Evolutionary conservation across 2,888 invertebrate species (phyloP).

Genomic region (Papilio elwesi): DNA sequence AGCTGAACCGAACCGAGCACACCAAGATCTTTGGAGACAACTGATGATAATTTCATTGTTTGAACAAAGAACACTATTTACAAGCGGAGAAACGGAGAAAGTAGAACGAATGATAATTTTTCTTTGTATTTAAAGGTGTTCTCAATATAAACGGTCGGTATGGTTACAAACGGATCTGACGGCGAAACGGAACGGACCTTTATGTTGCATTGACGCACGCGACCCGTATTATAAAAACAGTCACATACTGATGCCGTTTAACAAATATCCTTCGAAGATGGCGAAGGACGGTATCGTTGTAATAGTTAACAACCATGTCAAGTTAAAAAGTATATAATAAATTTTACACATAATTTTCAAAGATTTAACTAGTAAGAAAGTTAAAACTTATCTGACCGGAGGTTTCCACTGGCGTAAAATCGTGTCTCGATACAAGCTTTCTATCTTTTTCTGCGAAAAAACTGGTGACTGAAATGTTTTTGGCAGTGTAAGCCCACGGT

Average conservation of each 20-base stretch:
- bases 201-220: conserved; percentile 37
- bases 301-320: neutral
- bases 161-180: conserved; percentile 41
- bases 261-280: conserved; percentile 25
- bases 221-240: conserved; percentile 33
- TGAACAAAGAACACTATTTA: conserved; percentile 63
- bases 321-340: neutral
- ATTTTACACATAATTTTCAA: too few relatives aligned
- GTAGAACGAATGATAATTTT: conserved; percentile 68
- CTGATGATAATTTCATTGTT: conserved; percentile 38
- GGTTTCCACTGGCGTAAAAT: too few relatives aligned
- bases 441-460: too few relatives aligned
- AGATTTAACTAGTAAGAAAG: neutral
- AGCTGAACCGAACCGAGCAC: neutral
- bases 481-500: too few relatives aligned
- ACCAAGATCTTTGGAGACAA: neutral
- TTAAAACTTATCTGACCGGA: too few relatives aligned
- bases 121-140: conserved; percentile 59
- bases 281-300: neutral
- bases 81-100: conserved; percentile 60
- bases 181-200: conserved; percentile 31
- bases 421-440: too few relatives aligned
- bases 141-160: conserved; percentile 43
- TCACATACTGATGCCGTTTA: conserved; percentile 35
- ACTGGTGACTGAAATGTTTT: too few relatives aligned